A percentile compares a stretch with the other conserved stretches of the same genome.
These are phyloP conservation scores for Castor canadensis DNA, from an alignment of 2,113 vertebrate genomes.

Conservation along the genomic window DNA sequence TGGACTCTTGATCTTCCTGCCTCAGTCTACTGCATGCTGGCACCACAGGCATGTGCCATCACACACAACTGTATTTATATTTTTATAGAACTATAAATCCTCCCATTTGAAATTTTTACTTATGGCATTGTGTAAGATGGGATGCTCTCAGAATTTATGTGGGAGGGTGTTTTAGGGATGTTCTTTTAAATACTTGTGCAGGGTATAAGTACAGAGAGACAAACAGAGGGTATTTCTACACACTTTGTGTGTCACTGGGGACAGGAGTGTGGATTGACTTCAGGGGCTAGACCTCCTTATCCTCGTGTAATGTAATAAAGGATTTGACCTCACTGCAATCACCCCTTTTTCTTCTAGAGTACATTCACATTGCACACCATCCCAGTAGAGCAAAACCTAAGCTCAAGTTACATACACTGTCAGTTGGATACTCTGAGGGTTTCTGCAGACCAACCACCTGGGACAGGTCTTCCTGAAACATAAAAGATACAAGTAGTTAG, in stretches of 20 bases:
- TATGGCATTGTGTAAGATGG: neutral
- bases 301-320: neutral
- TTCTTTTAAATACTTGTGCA: neutral
- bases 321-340: neutral
- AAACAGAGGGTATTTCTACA: neutral
- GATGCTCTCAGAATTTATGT: neutral
- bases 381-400: neutral
- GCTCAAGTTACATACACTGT: conserved; percentile 5
- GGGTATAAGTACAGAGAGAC: neutral
- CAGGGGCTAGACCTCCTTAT: neutral
- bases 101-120: conserved; percentile 4
- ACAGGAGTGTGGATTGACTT: neutral
- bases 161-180: neutral
- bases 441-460: neutral
- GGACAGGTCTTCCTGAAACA: conserved; percentile 56
- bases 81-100: neutral
- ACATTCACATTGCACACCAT: neutral
- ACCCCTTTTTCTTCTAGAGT: neutral
- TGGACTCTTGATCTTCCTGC: too few species aligned
- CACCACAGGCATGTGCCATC: too few species aligned
- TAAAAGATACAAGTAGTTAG: neutral
- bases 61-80: neutral
- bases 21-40: too few species aligned
- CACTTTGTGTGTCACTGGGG: neutral
- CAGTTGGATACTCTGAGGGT: neutral